These are phyloP conservation scores for Etheostoma cragini DNA, from an alignment of 2,113 vertebrate genomes.

Conservation along the genomic window DNA sequence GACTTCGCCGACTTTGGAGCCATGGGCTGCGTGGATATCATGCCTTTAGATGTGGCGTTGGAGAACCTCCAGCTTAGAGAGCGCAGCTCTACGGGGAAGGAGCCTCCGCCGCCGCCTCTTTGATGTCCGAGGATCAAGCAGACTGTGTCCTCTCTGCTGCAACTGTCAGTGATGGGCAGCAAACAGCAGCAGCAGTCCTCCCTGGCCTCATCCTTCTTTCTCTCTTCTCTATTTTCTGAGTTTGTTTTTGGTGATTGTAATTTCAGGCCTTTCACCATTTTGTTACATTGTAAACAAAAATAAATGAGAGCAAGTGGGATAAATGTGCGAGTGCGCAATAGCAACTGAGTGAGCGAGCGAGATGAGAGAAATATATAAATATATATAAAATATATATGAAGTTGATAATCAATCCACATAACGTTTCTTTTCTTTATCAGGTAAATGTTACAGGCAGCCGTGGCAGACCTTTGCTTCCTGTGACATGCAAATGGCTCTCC, in stretches of 20 bases:
- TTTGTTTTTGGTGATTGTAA: constrained; percentile 98
- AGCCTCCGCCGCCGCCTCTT: constrained; percentile 99
- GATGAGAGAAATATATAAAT: constrained; percentile 88
- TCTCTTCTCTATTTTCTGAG: constrained; percentile 65
- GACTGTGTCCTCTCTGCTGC: constrained; percentile 99
- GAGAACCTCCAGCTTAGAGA: constrained; percentile 98
- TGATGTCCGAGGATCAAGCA: constrained; percentile 95
- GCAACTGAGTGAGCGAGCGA: constrained; percentile 85
- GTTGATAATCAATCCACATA: constrained; percentile 98
- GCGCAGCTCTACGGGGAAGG: constrained; percentile 93
- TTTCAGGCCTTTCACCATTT: constrained; percentile 99
- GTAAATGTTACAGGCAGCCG: constrained; percentile 92
- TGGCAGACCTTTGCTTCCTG: constrained; percentile 91
- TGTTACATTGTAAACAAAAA: constrained; percentile 99
- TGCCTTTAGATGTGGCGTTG: constrained; percentile 99
- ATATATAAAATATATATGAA: constrained; percentile 83
- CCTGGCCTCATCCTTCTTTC: constrained; percentile 65
- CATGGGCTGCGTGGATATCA: constrained; percentile 99
- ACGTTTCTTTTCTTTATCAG: constrained; percentile 95
- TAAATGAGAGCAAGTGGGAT: constrained; percentile 85
- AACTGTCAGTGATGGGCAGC: constrained; percentile 97
- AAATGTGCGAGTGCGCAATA: constrained; percentile 69
- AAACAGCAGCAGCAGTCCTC: constrained; percentile 84
- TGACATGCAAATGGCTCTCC: constrained; percentile 94
- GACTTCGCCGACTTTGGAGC: constrained; percentile 98